Conservation (phyloP, 2,888 invertebrate genomes). For the Amorpha juglandis region DNA sequence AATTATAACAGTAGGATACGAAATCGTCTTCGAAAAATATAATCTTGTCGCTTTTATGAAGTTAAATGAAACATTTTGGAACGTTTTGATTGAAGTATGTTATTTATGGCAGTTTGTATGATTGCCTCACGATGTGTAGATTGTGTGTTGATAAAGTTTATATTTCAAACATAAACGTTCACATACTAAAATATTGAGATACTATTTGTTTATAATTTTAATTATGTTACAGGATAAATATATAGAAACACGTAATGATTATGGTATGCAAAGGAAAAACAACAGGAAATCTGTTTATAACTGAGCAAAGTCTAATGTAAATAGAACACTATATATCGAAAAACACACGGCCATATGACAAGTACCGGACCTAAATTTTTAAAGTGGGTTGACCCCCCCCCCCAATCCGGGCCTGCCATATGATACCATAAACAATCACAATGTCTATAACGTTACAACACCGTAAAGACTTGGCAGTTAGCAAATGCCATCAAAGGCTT, state of each 20-base stretch:
- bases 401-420: no score
- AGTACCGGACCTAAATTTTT: no score
- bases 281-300: neutral
- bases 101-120: conserved; percentile 5
- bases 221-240: neutral
- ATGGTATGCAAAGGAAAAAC: neutral
- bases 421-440: no score
- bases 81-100: conserved; percentile 16
- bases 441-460: neutral
- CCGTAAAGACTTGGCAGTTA: neutral
- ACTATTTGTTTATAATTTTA: neutral
- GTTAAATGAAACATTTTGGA: conserved; percentile 23
- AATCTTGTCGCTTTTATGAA: conserved; percentile 23
- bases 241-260: neutral
- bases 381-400: no score
- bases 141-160: neutral
- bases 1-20: conserved; percentile 24
- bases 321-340: neutral
- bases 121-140: conserved; percentile 1
- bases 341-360: neutral
- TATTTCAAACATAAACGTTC: neutral
- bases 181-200: neutral
- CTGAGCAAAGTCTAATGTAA: neutral
- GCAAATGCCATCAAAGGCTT: conserved; percentile 1
- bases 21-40: conserved; percentile 23